Base-by-base conservation (phyloP, 2,888 invertebrate genomes). In the Aleiodes testaceus region DNA sequence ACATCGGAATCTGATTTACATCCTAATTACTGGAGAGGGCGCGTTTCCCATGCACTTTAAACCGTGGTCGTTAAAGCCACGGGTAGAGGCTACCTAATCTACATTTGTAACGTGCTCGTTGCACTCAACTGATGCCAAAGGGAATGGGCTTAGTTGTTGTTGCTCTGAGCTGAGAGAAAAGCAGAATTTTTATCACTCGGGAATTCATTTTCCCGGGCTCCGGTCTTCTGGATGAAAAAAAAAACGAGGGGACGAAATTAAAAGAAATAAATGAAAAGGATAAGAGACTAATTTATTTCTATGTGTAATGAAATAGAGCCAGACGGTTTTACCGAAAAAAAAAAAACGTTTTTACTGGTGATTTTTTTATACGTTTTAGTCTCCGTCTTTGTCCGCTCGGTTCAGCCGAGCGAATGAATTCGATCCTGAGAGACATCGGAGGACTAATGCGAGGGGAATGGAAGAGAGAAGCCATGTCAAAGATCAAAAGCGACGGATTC, bases 1-100 rank as follows among this genome's bases (percentile, higher is more conserved):
- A 74, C 77, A 78, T 77, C 69, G 76, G 81, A 82, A 81, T 81
- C 79, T 80, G 80, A 83, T 83, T 82, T 82, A 81, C 82, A 82
- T 82, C 79, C 79, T 82, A 82, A 83, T 82, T 82, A 82, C 78
- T 74, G 63, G 73, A 65, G 75, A 67, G 75, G 69, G 70, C 66
- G 65, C 69, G 65, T 74, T 73, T 66, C 72, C 72, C 74, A 74
- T 78, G 76, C 78, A 75, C 74, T 77, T 74, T 69, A 75, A 63
- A 76, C 73, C 70, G 71, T 69, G 70, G 76, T 78, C 78, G 75
- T 79, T 78, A 79, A 79, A 78, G 75, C 73, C 74, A 73, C 75
- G 74, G 36, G 73, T 74, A 72, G 75, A 74, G 75, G 73, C 79
- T 76, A 74, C 74, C 75, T 79, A 79, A 81, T 81, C 80, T 80